Evolutionary conservation across 2,888 invertebrate species (phyloP).

Genomic region (Scaptomyza caliginosa): DNA sequence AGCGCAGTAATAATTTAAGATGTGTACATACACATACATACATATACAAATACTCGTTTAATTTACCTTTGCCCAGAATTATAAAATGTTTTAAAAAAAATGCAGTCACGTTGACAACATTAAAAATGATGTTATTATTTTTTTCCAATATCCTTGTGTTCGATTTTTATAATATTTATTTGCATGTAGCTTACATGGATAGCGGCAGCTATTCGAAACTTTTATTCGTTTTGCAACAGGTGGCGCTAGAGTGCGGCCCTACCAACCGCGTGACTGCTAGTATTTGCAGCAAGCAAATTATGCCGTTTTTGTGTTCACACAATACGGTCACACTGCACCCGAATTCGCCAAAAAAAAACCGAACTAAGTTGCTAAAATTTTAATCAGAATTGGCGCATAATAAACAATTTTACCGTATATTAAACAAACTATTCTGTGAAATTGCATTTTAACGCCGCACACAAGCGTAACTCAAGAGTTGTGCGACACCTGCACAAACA

Average conservation of each 20-base stretch:
- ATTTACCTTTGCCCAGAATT: too few species aligned
- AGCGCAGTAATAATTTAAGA: background rate
- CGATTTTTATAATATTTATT: background rate
- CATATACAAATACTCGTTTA: background rate
- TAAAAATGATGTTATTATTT: background rate
- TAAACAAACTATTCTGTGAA: slow-evolving; percentile 44
- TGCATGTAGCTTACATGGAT: background rate
- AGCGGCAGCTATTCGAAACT: background rate
- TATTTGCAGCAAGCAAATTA: slow-evolving; percentile 11
- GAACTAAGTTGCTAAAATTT: slow-evolving; percentile 35
- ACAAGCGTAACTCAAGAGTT: slow-evolving; percentile 17
- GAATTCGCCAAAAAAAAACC: slow-evolving; percentile 49
- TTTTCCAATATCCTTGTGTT: too few species aligned
- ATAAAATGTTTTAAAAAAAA: background rate
- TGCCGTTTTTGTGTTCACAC: background rate
- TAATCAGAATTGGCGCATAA: slow-evolving; percentile 46
- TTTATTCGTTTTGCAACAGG: slow-evolving; percentile 1
- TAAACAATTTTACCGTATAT: slow-evolving; percentile 27
- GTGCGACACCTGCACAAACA: slow-evolving; percentile 5
- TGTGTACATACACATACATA: too few species aligned
- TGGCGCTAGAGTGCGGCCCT: slow-evolving; percentile 13
- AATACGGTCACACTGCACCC: slow-evolving; percentile 25
- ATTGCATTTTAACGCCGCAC: slow-evolving; percentile 41
- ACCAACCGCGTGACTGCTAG: slow-evolving; percentile 43
- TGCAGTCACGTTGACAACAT: background rate